Percentiles rank a stretch among this genome's conserved stretches.
Conservation (phyloP, 2,113 vertebrate species). For the Sardina pilchardus region DNA sequence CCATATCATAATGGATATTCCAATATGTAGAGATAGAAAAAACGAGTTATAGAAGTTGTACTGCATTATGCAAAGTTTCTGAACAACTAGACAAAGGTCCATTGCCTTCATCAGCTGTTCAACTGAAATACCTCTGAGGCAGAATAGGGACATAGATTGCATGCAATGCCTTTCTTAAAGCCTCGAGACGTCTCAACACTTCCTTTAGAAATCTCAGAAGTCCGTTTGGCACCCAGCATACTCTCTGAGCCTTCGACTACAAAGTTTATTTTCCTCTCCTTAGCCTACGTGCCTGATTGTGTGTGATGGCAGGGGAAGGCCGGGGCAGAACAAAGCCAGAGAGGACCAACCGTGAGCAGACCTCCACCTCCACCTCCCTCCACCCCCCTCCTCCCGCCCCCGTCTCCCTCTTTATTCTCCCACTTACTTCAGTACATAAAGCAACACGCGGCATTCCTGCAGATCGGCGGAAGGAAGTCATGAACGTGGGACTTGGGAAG, state of each 20-base stretch:
- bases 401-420: slow-evolving; percentile 35
- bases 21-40: background rate
- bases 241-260: background rate
- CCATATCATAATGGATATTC: background rate
- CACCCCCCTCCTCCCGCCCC: slow-evolving; percentile 12
- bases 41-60: background rate
- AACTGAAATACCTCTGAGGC: background rate
- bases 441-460: slow-evolving; percentile 63
- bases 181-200: background rate
- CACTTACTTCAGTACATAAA: slow-evolving; percentile 44
- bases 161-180: background rate
- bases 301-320: slow-evolving; percentile 26
- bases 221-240: background rate
- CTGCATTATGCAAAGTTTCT: background rate
- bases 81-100: background rate
- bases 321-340: slow-evolving; percentile 22
- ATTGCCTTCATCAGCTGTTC: background rate
- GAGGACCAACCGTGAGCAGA: slow-evolving; percentile 13
- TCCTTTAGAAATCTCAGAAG: background rate
- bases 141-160: background rate
- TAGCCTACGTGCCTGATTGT: slow-evolving; percentile 8
- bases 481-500: slow-evolving; percentile 56
- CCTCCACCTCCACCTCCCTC: background rate
- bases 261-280: background rate
- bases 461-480: slow-evolving; percentile 66